These are phyloP conservation scores for Archivesica marissinica DNA, from an alignment of 1,140 invertebrate species.

Conservation along the genomic window DNA sequence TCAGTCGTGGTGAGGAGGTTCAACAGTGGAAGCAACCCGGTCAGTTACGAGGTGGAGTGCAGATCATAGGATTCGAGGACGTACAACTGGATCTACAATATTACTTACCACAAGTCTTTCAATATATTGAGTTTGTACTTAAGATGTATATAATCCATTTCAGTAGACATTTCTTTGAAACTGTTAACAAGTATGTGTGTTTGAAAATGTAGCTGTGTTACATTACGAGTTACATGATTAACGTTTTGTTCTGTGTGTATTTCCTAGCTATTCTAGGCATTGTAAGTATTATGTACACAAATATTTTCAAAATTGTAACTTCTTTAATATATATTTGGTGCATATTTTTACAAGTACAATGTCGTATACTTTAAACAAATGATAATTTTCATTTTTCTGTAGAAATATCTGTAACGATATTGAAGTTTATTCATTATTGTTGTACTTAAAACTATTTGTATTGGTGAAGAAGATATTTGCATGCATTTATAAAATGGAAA, in stretches of 20 bases:
- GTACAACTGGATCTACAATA: background rate
- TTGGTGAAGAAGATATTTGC: no score
- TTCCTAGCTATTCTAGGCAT: no score
- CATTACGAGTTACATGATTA: background rate
- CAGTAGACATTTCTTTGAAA: no score
- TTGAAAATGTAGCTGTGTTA: background rate
- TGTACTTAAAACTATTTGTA: no score
- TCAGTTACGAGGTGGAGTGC: no score
- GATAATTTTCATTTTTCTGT: background rate
- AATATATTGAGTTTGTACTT: background rate
- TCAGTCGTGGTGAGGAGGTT: no score
- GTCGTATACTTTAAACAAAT: background rate
- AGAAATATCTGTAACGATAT: background rate
- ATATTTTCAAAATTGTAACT: background rate
- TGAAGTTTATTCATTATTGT: no score
- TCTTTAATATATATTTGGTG: background rate
- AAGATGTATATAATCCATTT: background rate
- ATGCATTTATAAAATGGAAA: no score
- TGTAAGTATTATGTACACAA: background rate
- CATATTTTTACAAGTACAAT: background rate
- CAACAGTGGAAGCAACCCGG: no score
- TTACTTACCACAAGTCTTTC: conserved; percentile 34
- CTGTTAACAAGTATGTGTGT: background rate
- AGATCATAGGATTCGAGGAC: no score
- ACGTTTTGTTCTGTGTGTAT: no score